Base-by-base conservation (phyloP, 2,888 invertebrate species). In the Caenorhabditis angaria region DNA sequence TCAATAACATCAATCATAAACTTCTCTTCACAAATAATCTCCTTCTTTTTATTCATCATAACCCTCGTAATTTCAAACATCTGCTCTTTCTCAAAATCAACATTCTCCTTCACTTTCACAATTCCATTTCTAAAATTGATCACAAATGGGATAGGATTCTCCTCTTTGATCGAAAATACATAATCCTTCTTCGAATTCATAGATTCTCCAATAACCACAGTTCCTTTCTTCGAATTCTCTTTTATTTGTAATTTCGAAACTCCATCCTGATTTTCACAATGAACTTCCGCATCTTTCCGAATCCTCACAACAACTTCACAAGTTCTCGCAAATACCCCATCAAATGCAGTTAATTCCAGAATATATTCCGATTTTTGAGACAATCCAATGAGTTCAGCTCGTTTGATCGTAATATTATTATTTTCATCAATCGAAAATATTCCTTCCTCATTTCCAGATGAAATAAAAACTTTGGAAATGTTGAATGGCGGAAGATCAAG, bases 1-100 rank as follows among this genome's bases (percentile, higher is more conserved):
- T 89, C 89, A 12, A 73, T 59, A 0, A 85, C 64, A 0, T 51
- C 32, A 2, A 81, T 68, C 3, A 57, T 51, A 14, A 75, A 56
- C 14, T 0, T 5, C 48, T 72, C 72, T 22, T 58, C 32, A 28
- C 72, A 72, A 12, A 54, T 25, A 0, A 12, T 18, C 28, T 51
- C 41, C 25, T 57, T 57, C 25, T 64, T 64, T 6, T 58, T 32
- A 1, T 50, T 61, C 12, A 35, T 3, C 6, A 32, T 41, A 0
- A 50, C 3, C n/a, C 72, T 3, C 5, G 25, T 24, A 24, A 54
- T 12, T 27, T 27, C 27, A 54, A 27, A 24, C 18, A 51, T 14
- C 32, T 59, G 47, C 22, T 35, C 47, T 22, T 53, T 67, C 22
- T 72, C 72, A 20, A 47, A 67, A 41, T 72, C 72, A 48, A 72